Evolutionary conservation across 2,113 vertebrate genomes (phyloP), one percentile per base, ranked within the genome.

Genomic region (Antennarius striatus): DNA sequence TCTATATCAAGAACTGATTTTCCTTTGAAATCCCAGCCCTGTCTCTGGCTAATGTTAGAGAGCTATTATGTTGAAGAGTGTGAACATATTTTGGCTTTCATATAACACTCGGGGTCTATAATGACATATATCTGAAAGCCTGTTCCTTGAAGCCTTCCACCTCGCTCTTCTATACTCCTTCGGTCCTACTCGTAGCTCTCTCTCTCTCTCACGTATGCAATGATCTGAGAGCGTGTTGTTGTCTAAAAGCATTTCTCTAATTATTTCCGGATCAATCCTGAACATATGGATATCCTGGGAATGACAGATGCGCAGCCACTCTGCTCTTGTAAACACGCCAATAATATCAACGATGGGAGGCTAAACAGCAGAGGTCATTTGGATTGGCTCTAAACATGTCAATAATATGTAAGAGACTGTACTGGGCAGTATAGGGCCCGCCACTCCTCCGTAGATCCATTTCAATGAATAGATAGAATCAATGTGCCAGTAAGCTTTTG

Each of bases 341-440:
- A 82, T 88, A 87, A 84, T 79, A 82, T 87, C 87, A 84, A 85
- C 84, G 58, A 71, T 57, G 14, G 51, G 15, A 72, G 74, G 48
- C 70, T 79, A 79, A 87, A 69, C 60, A 59, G 76, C 64, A 77
- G 82, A 77, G 78, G 77, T 80, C 73, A 10, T 67, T 66, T 51
- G 75, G 54, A 63, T 70, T 61, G 58, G 53, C 55, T 76, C 69
- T 76, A 82, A 86, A 90, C 86, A 87, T 68, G 75, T 90, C 88
- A 79, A 89, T 90, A 75, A 75, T 86, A 75, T 83, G 82, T 81
- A 81, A 84, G 71, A 65, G 68, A 88, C 74, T 81, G 53, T 58
- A 76, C 56, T 66, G 14, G 11, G 13, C 69, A 16, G 66, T 13
- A 7, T 17, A 28, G 48, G 4, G 32, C 32, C 22, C 45, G 39